phyloP scores from a whole-genome alignment of 2,113 vertebrate genomes.

The Laticauda colubrina region DNA sequence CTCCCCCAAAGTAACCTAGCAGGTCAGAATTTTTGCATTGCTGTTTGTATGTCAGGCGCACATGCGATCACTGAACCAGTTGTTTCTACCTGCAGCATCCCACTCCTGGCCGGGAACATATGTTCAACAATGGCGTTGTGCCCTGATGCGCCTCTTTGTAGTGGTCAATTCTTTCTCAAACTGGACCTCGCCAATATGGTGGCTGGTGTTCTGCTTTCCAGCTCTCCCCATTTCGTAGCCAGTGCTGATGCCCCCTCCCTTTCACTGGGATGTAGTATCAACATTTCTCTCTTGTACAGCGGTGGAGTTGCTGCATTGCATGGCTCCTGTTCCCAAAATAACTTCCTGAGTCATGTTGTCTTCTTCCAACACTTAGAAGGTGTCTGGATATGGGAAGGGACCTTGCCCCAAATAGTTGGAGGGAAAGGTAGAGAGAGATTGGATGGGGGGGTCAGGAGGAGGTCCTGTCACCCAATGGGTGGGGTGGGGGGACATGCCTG shows the following conservation, averaged over 20 bases:
- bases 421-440: background rate
- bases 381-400: constrained; percentile 1
- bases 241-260: background rate
- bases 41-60: no score
- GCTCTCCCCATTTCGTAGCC: background rate
- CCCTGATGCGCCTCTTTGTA: background rate
- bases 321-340: background rate
- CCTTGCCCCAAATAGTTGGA: background rate
- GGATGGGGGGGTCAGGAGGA: background rate
- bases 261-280: background rate
- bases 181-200: background rate
- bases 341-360: background rate
- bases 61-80: no score
- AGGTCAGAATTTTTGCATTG: no score
- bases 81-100: no score
- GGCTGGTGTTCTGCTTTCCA: background rate
- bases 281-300: no score
- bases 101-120: no score
- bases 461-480: no score
- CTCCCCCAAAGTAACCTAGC: no score
- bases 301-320: background rate
- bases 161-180: background rate
- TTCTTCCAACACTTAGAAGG: background rate
- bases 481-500: background rate
- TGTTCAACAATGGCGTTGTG: fast-evolving